Evolutionary conservation across 2,113 vertebrate species (phyloP).

Genomic region (Empidonax traillii): DNA sequence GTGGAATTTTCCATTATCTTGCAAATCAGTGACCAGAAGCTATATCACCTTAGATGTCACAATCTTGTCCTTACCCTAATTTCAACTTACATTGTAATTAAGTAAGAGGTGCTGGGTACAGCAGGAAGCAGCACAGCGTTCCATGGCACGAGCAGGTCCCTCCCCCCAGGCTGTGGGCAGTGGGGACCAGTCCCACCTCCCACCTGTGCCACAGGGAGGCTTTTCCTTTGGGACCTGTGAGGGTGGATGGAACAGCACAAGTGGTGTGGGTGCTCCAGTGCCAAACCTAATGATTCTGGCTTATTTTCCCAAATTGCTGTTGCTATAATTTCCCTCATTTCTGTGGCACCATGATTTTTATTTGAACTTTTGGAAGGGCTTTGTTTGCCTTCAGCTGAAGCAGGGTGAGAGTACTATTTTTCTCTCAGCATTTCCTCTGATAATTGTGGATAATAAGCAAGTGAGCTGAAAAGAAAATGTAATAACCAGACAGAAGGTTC

Average conservation of each 20-base stretch:
- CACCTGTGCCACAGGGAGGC: background rate
- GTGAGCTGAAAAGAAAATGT: background rate
- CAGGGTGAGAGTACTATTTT: background rate
- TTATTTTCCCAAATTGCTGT: background rate
- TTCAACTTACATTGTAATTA: background rate
- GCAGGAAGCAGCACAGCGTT: background rate
- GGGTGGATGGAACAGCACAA: rapidly evolving
- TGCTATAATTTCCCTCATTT: background rate
- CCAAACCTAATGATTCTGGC: background rate
- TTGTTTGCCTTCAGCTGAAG: background rate
- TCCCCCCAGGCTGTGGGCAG: background rate
- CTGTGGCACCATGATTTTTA: background rate
- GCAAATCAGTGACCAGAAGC: background rate
- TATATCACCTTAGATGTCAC: background rate
- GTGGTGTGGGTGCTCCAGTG: background rate
- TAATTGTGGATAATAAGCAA: background rate
- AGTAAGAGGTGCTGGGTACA: background rate
- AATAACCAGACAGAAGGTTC: background rate
- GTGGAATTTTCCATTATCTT: background rate
- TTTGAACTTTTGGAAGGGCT: background rate
- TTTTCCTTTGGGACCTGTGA: background rate
- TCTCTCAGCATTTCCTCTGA: background rate
- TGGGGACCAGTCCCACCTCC: background rate
- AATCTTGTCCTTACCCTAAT: background rate
- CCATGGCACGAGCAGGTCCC: background rate